A percentile compares a stretch with the other conserved stretches of the same genome.
These are phyloP conservation scores for Psilanteris sp. DNA, from an alignment of 1,140 invertebrate genomes.

Conservation along the genomic window DNA sequence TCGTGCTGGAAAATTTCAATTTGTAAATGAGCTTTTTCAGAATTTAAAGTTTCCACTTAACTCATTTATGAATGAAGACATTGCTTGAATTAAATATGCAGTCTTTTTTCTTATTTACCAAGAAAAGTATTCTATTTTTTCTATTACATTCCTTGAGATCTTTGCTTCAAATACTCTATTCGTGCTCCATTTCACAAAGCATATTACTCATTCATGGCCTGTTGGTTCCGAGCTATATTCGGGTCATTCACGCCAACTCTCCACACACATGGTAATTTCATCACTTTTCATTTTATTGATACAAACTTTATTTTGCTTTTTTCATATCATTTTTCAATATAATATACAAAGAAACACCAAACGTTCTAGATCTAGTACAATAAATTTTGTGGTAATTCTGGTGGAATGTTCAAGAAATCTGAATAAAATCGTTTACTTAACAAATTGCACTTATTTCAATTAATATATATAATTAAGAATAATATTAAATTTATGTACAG, in stretches of 20 bases:
- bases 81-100: slow-evolving; percentile 40
- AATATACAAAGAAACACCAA: slow-evolving; percentile 8
- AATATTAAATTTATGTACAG: too few relatives aligned
- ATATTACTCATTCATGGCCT: slow-evolving; percentile 69
- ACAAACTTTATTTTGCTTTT: slow-evolving; percentile 20
- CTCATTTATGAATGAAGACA: slow-evolving; percentile 47
- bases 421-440: too few relatives aligned
- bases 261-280: slow-evolving; percentile 70
- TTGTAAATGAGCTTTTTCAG: slow-evolving; percentile 30
- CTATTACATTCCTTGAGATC: slow-evolving; percentile 42
- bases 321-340: slow-evolving; percentile 16
- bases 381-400: slow-evolving; percentile 3
- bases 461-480: too few relatives aligned
- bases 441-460: too few relatives aligned
- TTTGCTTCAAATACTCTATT: slow-evolving; percentile 63
- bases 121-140: slow-evolving; percentile 45
- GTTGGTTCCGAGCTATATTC: slow-evolving; percentile 66
- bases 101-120: slow-evolving; percentile 36
- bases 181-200: slow-evolving; percentile 67
- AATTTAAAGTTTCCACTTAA: slow-evolving; percentile 36
- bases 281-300: slow-evolving; percentile 48
- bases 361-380: slow-evolving; percentile 6
- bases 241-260: slow-evolving; percentile 56
- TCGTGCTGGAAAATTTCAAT: slow-evolving; percentile 24
- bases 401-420: background rate